Conservation (phyloP, 2,797 vertebrate genomes). For the Thunnus albacares region DNA sequence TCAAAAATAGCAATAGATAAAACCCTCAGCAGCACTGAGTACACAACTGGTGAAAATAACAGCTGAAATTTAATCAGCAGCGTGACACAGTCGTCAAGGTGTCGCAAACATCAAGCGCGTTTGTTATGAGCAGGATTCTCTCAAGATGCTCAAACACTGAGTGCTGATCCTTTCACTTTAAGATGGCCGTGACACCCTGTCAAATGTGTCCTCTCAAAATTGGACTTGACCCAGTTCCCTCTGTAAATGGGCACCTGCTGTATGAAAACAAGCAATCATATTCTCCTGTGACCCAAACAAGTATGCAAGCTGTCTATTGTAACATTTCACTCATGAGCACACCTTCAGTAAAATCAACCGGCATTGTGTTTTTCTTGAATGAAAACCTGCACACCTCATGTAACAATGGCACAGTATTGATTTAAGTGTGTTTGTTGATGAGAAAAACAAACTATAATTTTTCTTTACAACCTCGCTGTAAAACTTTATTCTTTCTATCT, state of each 20-base stretch:
- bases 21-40: background rate
- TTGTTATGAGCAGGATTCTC: background rate
- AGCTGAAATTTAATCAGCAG: background rate
- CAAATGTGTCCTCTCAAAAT: background rate
- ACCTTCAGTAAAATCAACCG: background rate
- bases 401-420: too few relatives aligned
- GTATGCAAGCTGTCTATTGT: background rate
- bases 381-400: background rate
- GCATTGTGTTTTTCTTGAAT: background rate
- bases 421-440: background rate
- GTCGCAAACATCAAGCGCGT: background rate
- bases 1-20: background rate
- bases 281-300: background rate
- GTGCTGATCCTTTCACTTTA: background rate
- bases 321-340: background rate
- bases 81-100: background rate
- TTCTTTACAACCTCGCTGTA: background rate
- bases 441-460: background rate
- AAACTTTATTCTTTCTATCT: background rate
- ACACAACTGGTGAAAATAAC: background rate
- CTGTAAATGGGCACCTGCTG: background rate
- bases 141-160: background rate
- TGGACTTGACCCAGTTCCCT: background rate
- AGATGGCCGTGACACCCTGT: too few relatives aligned
- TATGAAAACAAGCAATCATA: conserved; percentile 4